Percentiles rank a stretch among this genome's conserved stretches.
These are phyloP conservation scores for Diarsia dahlii DNA, from an alignment of 2,888 invertebrate species.

Conservation along the genomic window DNA sequence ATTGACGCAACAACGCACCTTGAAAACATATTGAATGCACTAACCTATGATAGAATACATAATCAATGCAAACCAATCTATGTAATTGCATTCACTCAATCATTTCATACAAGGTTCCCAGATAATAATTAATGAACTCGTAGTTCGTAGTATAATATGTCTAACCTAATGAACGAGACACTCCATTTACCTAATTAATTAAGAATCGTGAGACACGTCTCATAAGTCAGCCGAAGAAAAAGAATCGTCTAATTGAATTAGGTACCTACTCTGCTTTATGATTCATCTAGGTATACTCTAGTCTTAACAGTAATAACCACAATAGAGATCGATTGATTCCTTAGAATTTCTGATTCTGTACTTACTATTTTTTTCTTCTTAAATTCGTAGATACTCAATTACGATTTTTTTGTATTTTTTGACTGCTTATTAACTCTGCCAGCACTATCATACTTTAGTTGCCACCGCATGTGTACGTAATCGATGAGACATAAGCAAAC, in stretches of 20 bases:
- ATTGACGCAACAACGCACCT: slow-evolving; percentile 49
- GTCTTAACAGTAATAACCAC: background rate
- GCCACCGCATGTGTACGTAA: slow-evolving; percentile 18
- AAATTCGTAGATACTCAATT: background rate
- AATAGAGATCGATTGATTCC: slow-evolving; percentile 5
- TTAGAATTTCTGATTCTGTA: no score
- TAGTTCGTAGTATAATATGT: slow-evolving; percentile 25
- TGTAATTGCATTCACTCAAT: slow-evolving; percentile 23
- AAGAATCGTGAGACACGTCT: slow-evolving; percentile 24
- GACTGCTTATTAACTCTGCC: no score
- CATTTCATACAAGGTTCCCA: slow-evolving; percentile 21
- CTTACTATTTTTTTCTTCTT: no score
- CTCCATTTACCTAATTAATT: slow-evolving; percentile 44
- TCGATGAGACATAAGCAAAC: slow-evolving; percentile 12
- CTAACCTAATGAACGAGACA: slow-evolving; percentile 14
- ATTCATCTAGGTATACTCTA: no score
- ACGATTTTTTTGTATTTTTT: background rate
- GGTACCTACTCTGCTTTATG: slow-evolving; percentile 19
- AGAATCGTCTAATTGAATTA: slow-evolving; percentile 45
- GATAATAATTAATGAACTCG: slow-evolving; percentile 12
- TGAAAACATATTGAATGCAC: slow-evolving; percentile 55
- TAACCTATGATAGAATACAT: slow-evolving; percentile 19
- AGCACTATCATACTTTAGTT: background rate
- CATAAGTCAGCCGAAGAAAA: slow-evolving; percentile 43
- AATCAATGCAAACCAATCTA: slow-evolving; percentile 16